Evolutionary conservation across 2,888 invertebrate genomes (phyloP), one percentile per base, ranked within the genome.

Genomic region (Xanthia icteritia): DNA sequence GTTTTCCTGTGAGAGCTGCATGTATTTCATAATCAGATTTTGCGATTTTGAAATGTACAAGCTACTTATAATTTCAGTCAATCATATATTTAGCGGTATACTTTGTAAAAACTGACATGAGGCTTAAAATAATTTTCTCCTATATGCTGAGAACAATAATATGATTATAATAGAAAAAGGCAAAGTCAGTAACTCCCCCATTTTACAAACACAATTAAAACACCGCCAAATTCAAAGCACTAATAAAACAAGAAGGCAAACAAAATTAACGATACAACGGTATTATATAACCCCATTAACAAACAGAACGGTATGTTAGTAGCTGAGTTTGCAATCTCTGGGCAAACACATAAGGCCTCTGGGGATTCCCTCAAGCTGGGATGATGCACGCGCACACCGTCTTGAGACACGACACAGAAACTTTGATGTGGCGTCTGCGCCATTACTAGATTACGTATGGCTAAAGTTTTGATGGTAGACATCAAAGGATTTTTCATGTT

Each of bases 211-310:
- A 56, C n/a, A 69, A 77, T 68, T 20, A 48, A 79, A 78, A 58
- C 69, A 45, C 17, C 5, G 64, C 73, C 48, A 64, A 77, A 73
- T 81, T 79, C 77, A 80, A 84, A 83, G 85, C 83, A 87, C 88
- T 87, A 90, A 91, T 89, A 87, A 90, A 91, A 88, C 83, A 83
- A 79, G 76, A 88, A 82, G 80, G 89, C 88, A 94, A 93, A 94
- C 91, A 94, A 91, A 93, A 93, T 94, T 93, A 94, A 90, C 89
- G 87, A 89, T 90, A 91, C 88, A 91, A 90, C 89, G 89, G 89
- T 90, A 92, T 93, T 93, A 51, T 93, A 51, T 51, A 93, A 93
- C 93, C 91, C 92, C 84, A 88, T 91, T 91, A 88, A 89, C 93
- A 94, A 94, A 94, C 92, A 94, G 15, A 85, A 88, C 79, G 90